These are phyloP conservation scores for Heptranchias perlo DNA, from an alignment of 2,113 vertebrate species.

Conservation along the genomic window DNA sequence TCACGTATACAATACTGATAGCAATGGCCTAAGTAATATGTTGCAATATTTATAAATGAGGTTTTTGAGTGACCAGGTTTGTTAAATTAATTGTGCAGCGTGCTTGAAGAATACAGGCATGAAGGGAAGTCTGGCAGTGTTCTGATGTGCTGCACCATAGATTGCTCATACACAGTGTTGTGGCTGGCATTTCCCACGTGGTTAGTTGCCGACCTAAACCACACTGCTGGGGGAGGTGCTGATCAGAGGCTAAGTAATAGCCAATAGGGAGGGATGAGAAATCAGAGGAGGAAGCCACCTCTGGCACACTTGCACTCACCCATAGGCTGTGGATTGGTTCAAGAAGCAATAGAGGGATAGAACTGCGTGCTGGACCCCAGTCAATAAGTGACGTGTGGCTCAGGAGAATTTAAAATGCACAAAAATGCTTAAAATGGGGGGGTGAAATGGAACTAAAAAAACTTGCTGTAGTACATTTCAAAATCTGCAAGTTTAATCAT, in stretches of 20 bases:
- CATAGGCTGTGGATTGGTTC: not conserved
- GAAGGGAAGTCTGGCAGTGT: not conserved
- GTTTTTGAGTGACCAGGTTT: not conserved
- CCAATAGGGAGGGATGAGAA: not conserved
- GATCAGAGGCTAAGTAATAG: not conserved
- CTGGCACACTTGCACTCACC: no score
- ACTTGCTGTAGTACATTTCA: not conserved
- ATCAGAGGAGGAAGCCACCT: not conserved
- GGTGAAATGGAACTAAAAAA: not conserved
- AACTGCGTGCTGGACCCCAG: not conserved
- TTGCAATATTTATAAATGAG: not conserved
- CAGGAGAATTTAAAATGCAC: not conserved
- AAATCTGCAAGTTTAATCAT: not conserved
- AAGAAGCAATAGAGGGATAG: not conserved
- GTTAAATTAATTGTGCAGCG: not conserved
- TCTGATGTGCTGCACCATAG: not conserved
- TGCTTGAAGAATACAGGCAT: not conserved
- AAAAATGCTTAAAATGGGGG: not conserved
- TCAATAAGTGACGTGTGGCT: not conserved
- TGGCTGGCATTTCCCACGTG: not conserved
- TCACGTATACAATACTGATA: not conserved
- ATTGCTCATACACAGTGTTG: not conserved
- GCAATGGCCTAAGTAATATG: not conserved
- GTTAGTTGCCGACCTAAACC: not conserved
- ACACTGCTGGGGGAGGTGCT: not conserved